Percentiles rank a stretch among this genome's conserved stretches.
These are phyloP conservation scores for Neotoxoptera formosana DNA, from an alignment of 1,140 invertebrate genomes.

Conservation along the genomic window DNA sequence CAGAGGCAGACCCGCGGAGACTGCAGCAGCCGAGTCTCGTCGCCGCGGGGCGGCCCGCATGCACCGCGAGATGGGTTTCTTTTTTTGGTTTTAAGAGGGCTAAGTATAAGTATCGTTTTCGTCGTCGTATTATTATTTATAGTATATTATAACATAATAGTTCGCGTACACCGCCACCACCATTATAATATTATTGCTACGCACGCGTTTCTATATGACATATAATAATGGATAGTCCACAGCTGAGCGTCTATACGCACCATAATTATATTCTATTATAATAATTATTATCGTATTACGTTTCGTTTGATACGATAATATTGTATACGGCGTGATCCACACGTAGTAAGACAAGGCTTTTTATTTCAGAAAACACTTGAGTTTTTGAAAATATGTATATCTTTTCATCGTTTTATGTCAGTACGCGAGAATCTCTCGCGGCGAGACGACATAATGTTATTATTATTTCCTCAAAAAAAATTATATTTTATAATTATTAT, in stretches of 20 bases:
- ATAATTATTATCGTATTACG: neutral
- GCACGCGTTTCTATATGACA: neutral
- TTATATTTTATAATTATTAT: too few relatives aligned
- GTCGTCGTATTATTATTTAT: neutral
- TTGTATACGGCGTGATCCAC: neutral
- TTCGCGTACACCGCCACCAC: neutral
- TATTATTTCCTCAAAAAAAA: too few relatives aligned
- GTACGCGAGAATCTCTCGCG: too few relatives aligned
- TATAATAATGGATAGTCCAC: neutral
- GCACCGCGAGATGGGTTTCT: neutral
- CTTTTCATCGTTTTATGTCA: too few relatives aligned
- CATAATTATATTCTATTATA: neutral
- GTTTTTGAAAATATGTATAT: too few relatives aligned
- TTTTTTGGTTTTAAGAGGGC: neutral
- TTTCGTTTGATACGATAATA: neutral
- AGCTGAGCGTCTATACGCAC: neutral
- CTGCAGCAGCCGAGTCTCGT: neutral
- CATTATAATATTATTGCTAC: neutral
- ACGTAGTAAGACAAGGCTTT: too few relatives aligned
- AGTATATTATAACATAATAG: neutral
- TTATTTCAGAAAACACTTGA: too few relatives aligned
- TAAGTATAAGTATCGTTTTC: conserved; percentile 4
- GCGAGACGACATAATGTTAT: too few relatives aligned
- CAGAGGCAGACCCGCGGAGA: neutral
- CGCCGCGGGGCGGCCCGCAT: neutral